These are phyloP conservation scores for Scylla paramamosain DNA, from an alignment of 1,140 invertebrate genomes.

Conservation along the genomic window DNA sequence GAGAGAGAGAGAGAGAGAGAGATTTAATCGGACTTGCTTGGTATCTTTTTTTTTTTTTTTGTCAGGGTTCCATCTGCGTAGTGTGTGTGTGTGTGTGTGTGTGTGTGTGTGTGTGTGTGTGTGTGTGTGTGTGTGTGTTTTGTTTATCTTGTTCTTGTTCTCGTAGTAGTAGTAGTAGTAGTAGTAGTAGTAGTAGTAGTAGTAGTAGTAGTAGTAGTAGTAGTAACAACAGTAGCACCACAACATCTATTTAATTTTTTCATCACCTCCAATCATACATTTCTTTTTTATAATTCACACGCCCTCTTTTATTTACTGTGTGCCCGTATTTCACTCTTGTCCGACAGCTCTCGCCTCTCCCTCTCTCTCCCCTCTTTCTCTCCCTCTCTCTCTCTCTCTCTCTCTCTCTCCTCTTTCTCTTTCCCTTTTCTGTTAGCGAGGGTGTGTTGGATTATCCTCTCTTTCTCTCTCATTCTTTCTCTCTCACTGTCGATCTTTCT, in stretches of 20 bases:
- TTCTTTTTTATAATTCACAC: background rate
- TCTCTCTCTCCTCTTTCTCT: background rate
- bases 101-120: constrained; percentile 20
- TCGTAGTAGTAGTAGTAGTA: no score
- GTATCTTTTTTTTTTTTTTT: no score
- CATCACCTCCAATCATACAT: no score
- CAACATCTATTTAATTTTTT: no score
- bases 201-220: no score
- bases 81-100: constrained; percentile 17
- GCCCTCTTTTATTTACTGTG: background rate
- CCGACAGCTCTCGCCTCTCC: background rate
- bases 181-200: no score
- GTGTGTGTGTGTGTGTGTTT: background rate
- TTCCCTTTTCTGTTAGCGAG: no score
- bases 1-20: background rate
- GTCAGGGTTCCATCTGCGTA: no score
- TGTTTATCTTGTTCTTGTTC: background rate
- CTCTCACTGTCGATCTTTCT: background rate
- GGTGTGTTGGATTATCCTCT: background rate
- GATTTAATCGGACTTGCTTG: background rate
- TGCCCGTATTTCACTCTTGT: background rate
- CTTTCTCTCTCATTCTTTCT: background rate
- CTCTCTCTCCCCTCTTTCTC: background rate
- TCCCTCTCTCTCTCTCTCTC: background rate
- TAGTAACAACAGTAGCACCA: no score